A percentile compares a stretch with the other conserved stretches of the same genome.
Evolutionary conservation across 2,888 invertebrate genomes (phyloP).

Genomic region (Helobdella robusta): DNA sequence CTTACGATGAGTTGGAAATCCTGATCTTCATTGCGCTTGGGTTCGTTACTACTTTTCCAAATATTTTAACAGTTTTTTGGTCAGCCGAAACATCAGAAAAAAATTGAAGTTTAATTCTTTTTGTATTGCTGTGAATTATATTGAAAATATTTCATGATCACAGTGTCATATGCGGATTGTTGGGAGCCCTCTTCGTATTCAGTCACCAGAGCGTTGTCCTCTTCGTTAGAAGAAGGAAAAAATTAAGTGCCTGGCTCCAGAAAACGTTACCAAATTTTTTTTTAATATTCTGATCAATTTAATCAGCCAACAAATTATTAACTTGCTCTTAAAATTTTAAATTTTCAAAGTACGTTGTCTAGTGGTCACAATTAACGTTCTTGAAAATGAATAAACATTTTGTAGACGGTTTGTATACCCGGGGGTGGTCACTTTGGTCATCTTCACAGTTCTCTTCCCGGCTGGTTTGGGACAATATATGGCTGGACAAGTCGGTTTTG

Average conservation of each 20-base stretch:
- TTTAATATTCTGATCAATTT: neutral
- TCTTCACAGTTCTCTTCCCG: constrained; percentile 79
- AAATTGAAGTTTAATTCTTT: neutral
- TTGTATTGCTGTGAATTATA: neutral
- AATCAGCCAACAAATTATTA: neutral
- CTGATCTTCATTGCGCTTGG: constrained; percentile 86
- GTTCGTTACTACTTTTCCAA: constrained; percentile 51
- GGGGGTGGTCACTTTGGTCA: constrained; percentile 73
- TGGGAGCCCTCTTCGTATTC: constrained; percentile 83
- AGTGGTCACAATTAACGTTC: neutral
- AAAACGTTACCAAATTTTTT: constrained; percentile 63
- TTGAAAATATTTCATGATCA: neutral
- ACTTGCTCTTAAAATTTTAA: too few relatives aligned
- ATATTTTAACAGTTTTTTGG: neutral
- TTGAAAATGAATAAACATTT: constrained; percentile 28
- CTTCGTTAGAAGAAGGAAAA: constrained; percentile 82
- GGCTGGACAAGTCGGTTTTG: constrained; percentile 49
- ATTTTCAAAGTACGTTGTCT: too few relatives aligned
- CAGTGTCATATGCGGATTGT: constrained; percentile 73
- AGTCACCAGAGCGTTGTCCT: constrained; percentile 82
- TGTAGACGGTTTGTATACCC: constrained; percentile 89
- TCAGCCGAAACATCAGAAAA: neutral
- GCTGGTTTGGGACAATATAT: constrained; percentile 78
- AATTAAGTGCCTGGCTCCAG: constrained; percentile 78
- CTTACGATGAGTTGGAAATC: constrained; percentile 91